Evolutionary conservation across 2,797 vertebrate species (phyloP).

Genomic region (Tamandua tetradactyla): DNA sequence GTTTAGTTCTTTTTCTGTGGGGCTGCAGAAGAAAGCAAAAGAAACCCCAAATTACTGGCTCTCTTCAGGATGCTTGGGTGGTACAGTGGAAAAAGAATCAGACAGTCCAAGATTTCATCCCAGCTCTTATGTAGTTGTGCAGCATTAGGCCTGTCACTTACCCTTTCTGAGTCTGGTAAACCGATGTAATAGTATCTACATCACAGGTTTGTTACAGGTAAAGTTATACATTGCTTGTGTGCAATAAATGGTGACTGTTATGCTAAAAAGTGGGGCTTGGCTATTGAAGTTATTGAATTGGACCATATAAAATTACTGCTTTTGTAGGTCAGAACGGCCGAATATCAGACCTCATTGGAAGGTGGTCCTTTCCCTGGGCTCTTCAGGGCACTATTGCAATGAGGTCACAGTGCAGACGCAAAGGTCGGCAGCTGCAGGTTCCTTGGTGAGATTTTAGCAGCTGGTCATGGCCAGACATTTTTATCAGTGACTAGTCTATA

Average conservation of each 20-base stretch:
- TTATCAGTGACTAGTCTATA: background rate
- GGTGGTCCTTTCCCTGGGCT: background rate
- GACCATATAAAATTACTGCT: background rate
- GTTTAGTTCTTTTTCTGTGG: constrained; percentile 18
- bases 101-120: background rate
- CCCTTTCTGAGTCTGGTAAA: background rate
- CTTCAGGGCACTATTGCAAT: background rate
- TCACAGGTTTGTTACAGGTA: background rate
- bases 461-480: background rate
- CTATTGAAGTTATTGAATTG: background rate
- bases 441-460: background rate
- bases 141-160: background rate
- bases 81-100: background rate
- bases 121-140: background rate
- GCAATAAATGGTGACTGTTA: background rate
- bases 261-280: background rate
- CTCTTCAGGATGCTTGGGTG: background rate
- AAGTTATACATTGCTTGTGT: background rate
- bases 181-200: background rate
- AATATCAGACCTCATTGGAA: background rate
- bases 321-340: background rate
- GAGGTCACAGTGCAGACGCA: background rate
- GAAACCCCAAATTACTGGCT: background rate
- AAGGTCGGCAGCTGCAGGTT: background rate
- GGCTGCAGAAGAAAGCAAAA: constrained; percentile 10